Evolutionary conservation across 2,888 invertebrate species (phyloP), one percentile per base, ranked within the genome.

Genomic region (Harmothoe impar): DNA sequence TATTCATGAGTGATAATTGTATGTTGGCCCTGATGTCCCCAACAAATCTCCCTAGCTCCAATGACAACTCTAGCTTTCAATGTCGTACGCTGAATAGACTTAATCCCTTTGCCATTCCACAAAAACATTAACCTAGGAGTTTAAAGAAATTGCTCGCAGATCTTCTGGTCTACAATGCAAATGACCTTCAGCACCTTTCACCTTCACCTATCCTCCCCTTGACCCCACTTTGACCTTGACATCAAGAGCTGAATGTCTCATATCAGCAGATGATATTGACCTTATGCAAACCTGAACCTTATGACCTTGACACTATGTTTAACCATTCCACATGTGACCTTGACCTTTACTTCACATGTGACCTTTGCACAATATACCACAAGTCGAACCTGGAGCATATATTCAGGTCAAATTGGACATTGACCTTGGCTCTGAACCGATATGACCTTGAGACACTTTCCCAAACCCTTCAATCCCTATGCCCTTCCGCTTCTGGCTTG

Each of bases 401-500:
- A 20, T 62, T 62, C 62, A 62, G 23, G 3, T 62, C 20, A 62
- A 10, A 52, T 52, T 10, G 10, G 12, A 52, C n/a, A 12, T 68
- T 72, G 62, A 62, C 62, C 62, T n/a, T 62, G 62, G 62, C 62
- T 62, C 62, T n/a, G n/a, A n/a, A 23, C 25, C 25, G 29, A 72
- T 25, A 23, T 25, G 20, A n/a, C 72, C 29, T n/a, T 29, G 3
- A 3, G 5, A 17, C n/a, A 72, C 72, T 25, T 68, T 52, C 62
- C 20, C n/a, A n/a, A n/a, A 1, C 20, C 62, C 62, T 62, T 62
- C 7, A 62, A 20, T n/a, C n/a, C 62, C 62, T 20, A n/a, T 15
- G 62, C 62, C 23, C 84, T 35, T 86, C 0, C 31, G 86, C 86
- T 86, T 86, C 31, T 86, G 86, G 86, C 86, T 86, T 86, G 86